Evolutionary conservation across 2,888 invertebrate species (phyloP).

Genomic region (Leptinotarsa tumamoca): DNA sequence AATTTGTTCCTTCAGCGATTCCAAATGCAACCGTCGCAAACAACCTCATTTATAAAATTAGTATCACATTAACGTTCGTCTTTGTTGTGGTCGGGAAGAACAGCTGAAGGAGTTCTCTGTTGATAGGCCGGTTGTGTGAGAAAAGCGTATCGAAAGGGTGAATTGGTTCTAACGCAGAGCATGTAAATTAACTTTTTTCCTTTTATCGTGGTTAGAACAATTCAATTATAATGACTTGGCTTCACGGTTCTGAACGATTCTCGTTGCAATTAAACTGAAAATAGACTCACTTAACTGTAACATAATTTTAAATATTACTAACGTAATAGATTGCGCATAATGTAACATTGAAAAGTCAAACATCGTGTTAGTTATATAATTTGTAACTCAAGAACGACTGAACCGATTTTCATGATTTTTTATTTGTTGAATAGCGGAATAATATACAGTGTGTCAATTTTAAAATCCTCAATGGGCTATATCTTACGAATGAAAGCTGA

Average conservation of each 20-base stretch:
- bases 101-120: conserved; percentile 20
- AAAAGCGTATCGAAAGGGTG: conserved; percentile 11
- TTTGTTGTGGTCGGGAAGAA: conserved; percentile 19
- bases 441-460: no score
- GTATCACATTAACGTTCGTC: conserved; percentile 23
- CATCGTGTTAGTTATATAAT: no score
- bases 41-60: conserved; percentile 28
- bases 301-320: no score
- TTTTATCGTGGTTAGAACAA: not conserved
- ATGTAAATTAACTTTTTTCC: conserved; percentile 7
- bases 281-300: no score
- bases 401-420: no score
- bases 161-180: conserved; percentile 1
- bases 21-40: conserved; percentile 17
- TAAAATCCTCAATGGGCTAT: no score
- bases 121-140: conserved; percentile 14
- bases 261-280: not conserved
- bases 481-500: no score
- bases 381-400: no score
- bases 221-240: not conserved
- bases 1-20: not conserved
- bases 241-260: not conserved
- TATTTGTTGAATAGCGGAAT: no score
- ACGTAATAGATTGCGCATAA: no score
- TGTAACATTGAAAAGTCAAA: no score